Evolutionary conservation across 1,140 invertebrate genomes (phyloP).

Genomic region (Drosophila equinoxialis): DNA sequence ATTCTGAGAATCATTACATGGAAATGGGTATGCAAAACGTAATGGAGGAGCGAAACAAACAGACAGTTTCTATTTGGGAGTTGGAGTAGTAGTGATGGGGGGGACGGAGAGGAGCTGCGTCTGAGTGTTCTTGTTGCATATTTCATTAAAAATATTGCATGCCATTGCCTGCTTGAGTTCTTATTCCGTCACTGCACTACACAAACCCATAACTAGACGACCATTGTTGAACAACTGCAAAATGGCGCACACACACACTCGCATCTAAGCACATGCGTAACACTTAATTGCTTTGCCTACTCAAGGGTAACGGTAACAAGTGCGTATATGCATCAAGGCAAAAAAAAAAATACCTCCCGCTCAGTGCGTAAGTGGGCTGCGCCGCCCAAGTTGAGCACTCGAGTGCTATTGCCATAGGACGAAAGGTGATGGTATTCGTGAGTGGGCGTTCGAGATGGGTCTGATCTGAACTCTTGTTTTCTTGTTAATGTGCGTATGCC

Average conservation of each 20-base stretch:
- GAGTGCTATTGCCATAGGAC: slow-evolving; percentile 27
- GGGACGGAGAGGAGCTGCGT: not conserved
- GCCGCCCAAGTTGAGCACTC: slow-evolving; percentile 13
- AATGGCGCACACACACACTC: slow-evolving; percentile 50
- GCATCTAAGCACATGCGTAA: slow-evolving; percentile 57
- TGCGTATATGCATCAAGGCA: slow-evolving; percentile 28
- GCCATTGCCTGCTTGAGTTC: slow-evolving; percentile 35
- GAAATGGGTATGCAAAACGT: slow-evolving; percentile 26
- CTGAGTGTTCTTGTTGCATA: slow-evolving; percentile 59
- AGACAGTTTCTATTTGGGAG: slow-evolving; percentile 10
- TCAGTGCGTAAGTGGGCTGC: slow-evolving; percentile 54
- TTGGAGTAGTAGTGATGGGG: too few relatives aligned
- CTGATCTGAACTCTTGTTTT: slow-evolving; percentile 17
- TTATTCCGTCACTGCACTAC: slow-evolving; percentile 34
- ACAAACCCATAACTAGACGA: slow-evolving; percentile 25
- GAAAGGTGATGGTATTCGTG: slow-evolving; percentile 57
- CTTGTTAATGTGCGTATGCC: slow-evolving; percentile 42
- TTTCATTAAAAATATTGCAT: slow-evolving; percentile 80
- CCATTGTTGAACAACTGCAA: slow-evolving; percentile 44
- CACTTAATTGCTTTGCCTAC: slow-evolving; percentile 56
- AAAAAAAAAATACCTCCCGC: slow-evolving; percentile 3
- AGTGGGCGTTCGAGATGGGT: slow-evolving; percentile 61
- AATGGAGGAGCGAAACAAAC: not conserved
- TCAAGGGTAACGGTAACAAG: slow-evolving; percentile 39
- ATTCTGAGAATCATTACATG: slow-evolving; percentile 52